phyloP scores from a whole-genome alignment of 2,113 vertebrate genomes.

The Jaculus jaculus region DNA sequence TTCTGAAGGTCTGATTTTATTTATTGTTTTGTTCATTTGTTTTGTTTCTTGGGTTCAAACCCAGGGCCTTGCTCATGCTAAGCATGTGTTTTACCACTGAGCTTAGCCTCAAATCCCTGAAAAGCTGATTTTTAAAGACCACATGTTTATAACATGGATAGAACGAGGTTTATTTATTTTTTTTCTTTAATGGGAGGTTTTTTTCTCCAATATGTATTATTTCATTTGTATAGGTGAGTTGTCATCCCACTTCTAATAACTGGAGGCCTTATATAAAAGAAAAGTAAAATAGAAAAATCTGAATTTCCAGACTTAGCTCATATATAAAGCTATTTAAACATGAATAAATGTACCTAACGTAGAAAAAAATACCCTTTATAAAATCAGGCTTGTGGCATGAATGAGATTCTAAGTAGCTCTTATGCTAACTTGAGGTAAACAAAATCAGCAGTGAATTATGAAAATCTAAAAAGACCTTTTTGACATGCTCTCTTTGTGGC shows the following conservation, averaged over 20 bases:
- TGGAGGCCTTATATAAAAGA: not conserved
- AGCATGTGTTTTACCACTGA: not conserved
- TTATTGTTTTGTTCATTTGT: not conserved
- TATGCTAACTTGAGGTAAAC: constrained; percentile 16
- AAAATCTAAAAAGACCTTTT: constrained; percentile 50
- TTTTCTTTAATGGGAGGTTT: constrained; percentile 36
- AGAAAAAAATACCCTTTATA: constrained; percentile 23
- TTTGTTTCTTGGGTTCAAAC: not conserved
- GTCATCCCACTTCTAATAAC: constrained; percentile 45
- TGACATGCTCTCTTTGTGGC: not conserved
- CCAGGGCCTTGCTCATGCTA: not conserved
- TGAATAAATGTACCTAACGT: constrained; percentile 41
- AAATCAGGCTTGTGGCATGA: constrained; percentile 47
- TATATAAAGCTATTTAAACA: constrained; percentile 40
- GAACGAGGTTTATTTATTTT: constrained; percentile 14
- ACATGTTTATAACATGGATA: not conserved
- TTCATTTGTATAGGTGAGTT: constrained; percentile 43
- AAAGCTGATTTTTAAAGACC: constrained; percentile 23
- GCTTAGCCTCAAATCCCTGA: not conserved
- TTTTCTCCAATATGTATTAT: constrained; percentile 2
- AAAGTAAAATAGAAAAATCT: not conserved
- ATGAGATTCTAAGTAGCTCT: constrained; percentile 41
- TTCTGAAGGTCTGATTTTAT: not conserved
- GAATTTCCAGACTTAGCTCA: constrained; percentile 20
- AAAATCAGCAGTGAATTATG: constrained; percentile 39